These are phyloP conservation scores for Nemoura dubitans DNA, from an alignment of 2,888 invertebrate genomes.

Conservation along the genomic window DNA sequence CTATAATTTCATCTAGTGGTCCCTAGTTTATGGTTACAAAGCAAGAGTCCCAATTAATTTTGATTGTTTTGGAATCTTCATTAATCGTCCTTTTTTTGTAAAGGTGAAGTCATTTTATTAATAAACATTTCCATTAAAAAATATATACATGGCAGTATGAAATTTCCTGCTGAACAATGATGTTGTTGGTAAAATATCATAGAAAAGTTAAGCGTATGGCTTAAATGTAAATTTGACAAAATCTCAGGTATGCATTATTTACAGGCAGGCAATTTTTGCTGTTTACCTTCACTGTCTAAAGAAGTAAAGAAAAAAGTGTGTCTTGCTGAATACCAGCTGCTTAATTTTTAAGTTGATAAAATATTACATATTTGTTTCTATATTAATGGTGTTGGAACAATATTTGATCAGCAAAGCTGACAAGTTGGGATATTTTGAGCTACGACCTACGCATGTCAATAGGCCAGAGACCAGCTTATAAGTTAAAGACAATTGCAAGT, in stretches of 20 bases:
- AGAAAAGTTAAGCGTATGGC: background rate
- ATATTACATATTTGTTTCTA: background rate
- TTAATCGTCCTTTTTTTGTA: background rate
- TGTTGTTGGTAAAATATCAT: background rate
- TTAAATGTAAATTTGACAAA: slow-evolving; percentile 23
- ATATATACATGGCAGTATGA: background rate
- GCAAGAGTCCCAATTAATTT: background rate
- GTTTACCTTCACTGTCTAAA: background rate
- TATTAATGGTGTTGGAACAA: background rate
- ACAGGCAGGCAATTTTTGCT: slow-evolving; percentile 1
- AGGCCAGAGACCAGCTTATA: background rate
- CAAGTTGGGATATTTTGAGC: background rate
- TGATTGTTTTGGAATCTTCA: background rate
- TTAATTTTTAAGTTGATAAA: slow-evolving; percentile 27
- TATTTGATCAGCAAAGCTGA: background rate
- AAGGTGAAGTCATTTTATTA: background rate
- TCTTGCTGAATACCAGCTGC: slow-evolving; percentile 36
- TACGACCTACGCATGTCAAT: background rate
- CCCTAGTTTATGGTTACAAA: background rate
- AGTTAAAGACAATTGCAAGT: background rate
- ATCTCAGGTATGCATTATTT: slow-evolving; percentile 38
- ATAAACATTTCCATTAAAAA: background rate
- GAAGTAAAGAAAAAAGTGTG: background rate
- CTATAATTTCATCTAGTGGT: background rate
- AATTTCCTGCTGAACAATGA: background rate